phyloP scores from a whole-genome alignment of 2,113 vertebrate genomes.

The Antechinus flavipes region DNA sequence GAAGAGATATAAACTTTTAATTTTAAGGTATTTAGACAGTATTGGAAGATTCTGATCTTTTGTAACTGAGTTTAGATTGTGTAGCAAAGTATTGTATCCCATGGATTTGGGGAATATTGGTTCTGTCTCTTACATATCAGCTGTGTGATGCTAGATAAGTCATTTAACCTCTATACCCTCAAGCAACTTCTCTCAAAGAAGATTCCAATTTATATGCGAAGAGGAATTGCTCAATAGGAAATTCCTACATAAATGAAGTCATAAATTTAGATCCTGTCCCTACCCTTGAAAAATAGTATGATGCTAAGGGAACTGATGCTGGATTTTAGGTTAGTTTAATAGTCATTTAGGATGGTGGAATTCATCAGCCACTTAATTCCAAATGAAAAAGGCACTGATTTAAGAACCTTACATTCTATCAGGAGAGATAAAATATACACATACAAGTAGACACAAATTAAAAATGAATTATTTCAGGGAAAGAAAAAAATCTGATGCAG shows the following conservation, averaged over 20 bases:
- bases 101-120: neutral
- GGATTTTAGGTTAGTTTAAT: neutral
- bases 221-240: neutral
- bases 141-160: neutral
- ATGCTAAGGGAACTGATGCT: neutral
- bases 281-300: neutral
- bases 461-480: neutral
- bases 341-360: neutral
- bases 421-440: neutral
- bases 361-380: neutral
- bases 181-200: neutral
- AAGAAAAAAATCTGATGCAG: neutral
- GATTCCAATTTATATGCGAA: neutral
- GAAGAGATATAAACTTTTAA: too few relatives aligned
- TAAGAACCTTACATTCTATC: neutral
- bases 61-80: neutral
- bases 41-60: too few relatives aligned
- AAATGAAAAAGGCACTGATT: neutral
- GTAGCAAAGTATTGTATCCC: neutral
- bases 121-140: neutral
- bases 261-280: neutral
- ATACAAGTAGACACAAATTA: neutral
- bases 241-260: neutral
- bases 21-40: too few relatives aligned
- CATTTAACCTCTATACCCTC: neutral